Evolutionary conservation across 2,888 invertebrate genomes (phyloP), one percentile per base, ranked within the genome.

Genomic region (Epirrhoe alternata): DNA sequence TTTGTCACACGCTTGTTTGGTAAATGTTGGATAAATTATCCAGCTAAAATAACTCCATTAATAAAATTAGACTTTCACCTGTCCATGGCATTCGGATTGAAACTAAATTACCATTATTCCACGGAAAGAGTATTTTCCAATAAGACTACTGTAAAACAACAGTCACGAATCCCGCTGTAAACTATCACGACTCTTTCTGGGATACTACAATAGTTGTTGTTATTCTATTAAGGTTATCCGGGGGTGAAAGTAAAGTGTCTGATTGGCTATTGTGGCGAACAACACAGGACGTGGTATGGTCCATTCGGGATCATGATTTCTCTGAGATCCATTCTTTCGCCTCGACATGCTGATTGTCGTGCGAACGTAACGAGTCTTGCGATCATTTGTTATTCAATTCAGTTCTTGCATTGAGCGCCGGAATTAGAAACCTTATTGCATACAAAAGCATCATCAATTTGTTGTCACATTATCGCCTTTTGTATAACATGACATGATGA

Each of bases 141-240:
- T 87, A 86, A 90, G 86, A 87, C 87, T 87, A 88, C 86, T 85
- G 84, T 85, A 82, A 88, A 86, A 87, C 84, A 82, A 86, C 79
- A 86, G 89, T 92, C 92, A 92, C 92, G 92, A 92, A 80, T 84
- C 86, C 88, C 84, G 81, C 86, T 85, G 83, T 85, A 86, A 86
- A 86, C 86, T 86, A 89, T 91, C 92, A 92, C 92, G 91, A 91
- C 80, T 86, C 75, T 76, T 79, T 84, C 82, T 80, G 74, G 84
- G 81, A 79, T 87, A 91, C 87, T 87, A 91, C 88, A 90, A 91
- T 89, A 81, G 86, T 83, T 80, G 82, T 86, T 86, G 86, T 89
- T 88, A 88, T 87, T 88, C 85, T 85, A 86, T 91, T 89, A 89
- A 85, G 83, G 83, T 84, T 85, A 82, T 84, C 84, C 79, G 80